phyloP scores from a whole-genome alignment of 2,797 vertebrate genomes.

The Craterocephalus amniculus region DNA sequence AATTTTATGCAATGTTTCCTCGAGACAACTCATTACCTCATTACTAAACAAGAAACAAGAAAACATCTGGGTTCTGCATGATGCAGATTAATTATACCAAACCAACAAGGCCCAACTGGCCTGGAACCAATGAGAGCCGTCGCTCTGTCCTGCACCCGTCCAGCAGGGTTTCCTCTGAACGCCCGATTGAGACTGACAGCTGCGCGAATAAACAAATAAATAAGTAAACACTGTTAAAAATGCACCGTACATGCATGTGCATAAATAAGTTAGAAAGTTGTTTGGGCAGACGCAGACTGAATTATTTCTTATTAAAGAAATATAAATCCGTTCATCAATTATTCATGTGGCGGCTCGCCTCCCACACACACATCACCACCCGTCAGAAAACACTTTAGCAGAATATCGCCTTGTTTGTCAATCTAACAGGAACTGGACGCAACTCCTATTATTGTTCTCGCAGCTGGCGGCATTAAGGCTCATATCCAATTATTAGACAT shows the following conservation, averaged over 20 bases:
- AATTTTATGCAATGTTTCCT: constrained; percentile 9
- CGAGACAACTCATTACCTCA: constrained; percentile 11
- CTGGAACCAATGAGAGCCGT: not conserved
- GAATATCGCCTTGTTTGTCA: constrained; percentile 19
- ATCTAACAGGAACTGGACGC: constrained; percentile 28
- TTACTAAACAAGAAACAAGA: constrained; percentile 11
- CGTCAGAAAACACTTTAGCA: constrained; percentile 27
- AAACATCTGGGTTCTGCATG: constrained; percentile 16
- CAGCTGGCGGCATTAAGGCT: constrained; percentile 24
- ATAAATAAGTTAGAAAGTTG: constrained; percentile 66
- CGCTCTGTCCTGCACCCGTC: not conserved
- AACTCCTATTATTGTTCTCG: constrained; percentile 19
- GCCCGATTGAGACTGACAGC: constrained; percentile 43
- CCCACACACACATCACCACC: constrained; percentile 1
- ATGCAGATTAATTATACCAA: constrained; percentile 16
- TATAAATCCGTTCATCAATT: constrained; percentile 53
- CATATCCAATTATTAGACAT: constrained; percentile 38
- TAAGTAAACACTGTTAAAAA: constrained; percentile 72
- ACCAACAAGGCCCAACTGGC: not conserved
- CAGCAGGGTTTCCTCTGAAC: not conserved
- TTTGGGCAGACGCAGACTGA: constrained; percentile 50
- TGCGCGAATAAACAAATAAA: constrained; percentile 70
- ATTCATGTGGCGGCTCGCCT: constrained; percentile 45
- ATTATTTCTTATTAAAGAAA: constrained; percentile 70
- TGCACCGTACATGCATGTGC: constrained; percentile 61